Conservation (phyloP, 1,140 invertebrate genomes). For the Anthonomus grandis region DNA sequence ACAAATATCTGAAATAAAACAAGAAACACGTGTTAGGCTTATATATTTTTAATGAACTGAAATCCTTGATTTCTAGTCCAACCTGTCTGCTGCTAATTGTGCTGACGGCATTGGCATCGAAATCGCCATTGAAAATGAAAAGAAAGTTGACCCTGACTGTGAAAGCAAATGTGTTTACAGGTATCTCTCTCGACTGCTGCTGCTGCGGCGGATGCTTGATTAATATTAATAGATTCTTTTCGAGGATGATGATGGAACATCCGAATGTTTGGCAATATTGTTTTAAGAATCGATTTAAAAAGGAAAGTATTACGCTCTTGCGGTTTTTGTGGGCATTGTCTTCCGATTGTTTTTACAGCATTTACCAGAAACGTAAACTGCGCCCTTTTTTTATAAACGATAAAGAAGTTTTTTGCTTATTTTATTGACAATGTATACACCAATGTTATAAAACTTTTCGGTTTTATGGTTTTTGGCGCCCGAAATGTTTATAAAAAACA, state of each 20-base stretch:
- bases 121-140: constrained; percentile 22
- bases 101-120: background rate
- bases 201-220: background rate
- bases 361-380: too few species aligned
- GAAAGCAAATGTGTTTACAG: constrained; percentile 27
- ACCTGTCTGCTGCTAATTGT: constrained; percentile 10
- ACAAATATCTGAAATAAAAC: constrained; percentile 42
- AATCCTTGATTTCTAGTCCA: constrained; percentile 7
- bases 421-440: too few species aligned
- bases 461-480: too few species aligned
- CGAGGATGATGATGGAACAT: background rate
- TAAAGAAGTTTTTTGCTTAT: too few species aligned
- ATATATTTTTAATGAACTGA: background rate
- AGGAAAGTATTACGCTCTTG: constrained; percentile 7
- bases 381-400: too few species aligned
- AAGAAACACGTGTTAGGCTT: background rate
- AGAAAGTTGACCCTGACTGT: constrained; percentile 28
- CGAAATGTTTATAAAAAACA: too few species aligned
- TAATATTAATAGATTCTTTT: constrained; percentile 8
- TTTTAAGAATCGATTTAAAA: constrained; percentile 4
- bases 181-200: constrained; percentile 13
- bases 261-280: constrained; percentile 5
- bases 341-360: too few species aligned
- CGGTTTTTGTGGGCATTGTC: background rate
- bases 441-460: too few species aligned